Evolutionary conservation across 2,797 vertebrate species (phyloP).

Genomic region (Notolabrus celidotus): DNA sequence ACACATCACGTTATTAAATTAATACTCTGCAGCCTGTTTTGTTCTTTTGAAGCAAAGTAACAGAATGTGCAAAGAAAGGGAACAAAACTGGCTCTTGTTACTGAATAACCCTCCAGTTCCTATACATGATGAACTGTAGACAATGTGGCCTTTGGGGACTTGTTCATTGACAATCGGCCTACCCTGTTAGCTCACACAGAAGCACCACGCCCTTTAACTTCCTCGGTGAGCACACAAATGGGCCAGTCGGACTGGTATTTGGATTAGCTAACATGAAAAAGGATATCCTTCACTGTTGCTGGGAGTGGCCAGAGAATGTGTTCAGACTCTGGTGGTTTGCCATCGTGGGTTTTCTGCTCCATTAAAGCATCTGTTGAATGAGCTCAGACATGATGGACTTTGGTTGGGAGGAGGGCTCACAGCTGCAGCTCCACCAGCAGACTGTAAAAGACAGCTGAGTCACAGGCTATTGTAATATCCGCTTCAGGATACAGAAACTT

Average conservation of each 20-base stretch:
- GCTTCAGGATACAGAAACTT: slow-evolving; percentile 14
- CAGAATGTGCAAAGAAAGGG: background rate
- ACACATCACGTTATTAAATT: slow-evolving; percentile 30
- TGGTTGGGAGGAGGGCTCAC: slow-evolving; percentile 52
- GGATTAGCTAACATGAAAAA: slow-evolving; percentile 68
- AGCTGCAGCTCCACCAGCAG: slow-evolving; percentile 59
- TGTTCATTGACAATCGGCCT: slow-evolving; percentile 41
- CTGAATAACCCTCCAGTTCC: background rate
- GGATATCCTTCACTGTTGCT: slow-evolving; percentile 65
- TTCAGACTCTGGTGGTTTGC: slow-evolving; percentile 38
- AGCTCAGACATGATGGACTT: slow-evolving; percentile 65
- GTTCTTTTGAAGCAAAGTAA: background rate
- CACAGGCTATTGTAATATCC: slow-evolving; percentile 37
- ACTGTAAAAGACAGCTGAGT: slow-evolving; percentile 60
- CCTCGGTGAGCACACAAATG: slow-evolving; percentile 48
- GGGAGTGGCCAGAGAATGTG: slow-evolving; percentile 69
- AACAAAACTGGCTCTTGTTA: slow-evolving; percentile 21
- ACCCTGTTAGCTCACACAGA: slow-evolving; percentile 40
- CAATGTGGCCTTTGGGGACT: slow-evolving; percentile 45
- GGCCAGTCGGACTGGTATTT: slow-evolving; percentile 75
- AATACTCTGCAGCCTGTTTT: background rate
- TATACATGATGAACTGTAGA: slow-evolving; percentile 14
- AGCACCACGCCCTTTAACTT: slow-evolving; percentile 61
- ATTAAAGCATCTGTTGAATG: slow-evolving; percentile 65
- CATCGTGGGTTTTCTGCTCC: slow-evolving; percentile 38